Base-by-base conservation (phyloP, 2,888 invertebrate genomes). In the Oxycera nigricornis region DNA sequence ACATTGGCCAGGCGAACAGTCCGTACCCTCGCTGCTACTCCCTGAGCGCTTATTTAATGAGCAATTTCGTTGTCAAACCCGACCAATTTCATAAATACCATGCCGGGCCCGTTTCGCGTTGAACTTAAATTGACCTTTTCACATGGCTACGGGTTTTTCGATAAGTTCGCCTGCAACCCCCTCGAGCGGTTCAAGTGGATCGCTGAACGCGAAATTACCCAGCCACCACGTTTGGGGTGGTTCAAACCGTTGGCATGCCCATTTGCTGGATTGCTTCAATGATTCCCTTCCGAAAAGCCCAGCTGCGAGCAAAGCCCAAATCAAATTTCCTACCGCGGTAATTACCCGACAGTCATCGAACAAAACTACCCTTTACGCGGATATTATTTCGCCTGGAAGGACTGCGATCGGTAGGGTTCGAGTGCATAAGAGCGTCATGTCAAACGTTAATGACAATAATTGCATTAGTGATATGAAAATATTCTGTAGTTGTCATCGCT, bases 381-480 rank as follows among this genome's bases (percentile, higher is more conserved):
- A 14, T 52, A 70, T 70, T 70, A 70, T 70, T 70, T 52, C 70
- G 70, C 70, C 24, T 22, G 52, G 31, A 14, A 52, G 52, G 70
- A 55, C 55, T 22, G 30, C 26, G 52, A 30, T 39, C 52, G 50
- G 52, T 30, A 41, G 65, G 65, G 65, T 39, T 39, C n/a, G 17
- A 52, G 30, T 20, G 50, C 35, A 31, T n/a, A n/a, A 70, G 17
- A 55, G 30, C 20, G 70, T 22, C 57, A 76, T 74, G 74, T 76
- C 74, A 73, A 74, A 76, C 61, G 50, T 24, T 74, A 74, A 76
- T 74, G 61, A 70, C 30, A 31, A 30, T 70, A 76, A 76, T 76
- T 76, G 76, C 76, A 75, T 76, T 76, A 76, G 70, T 61, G 52
- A 73, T 72, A 76, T 76, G 75, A 75, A 75, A 75, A 73, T 75